phyloP scores from a whole-genome alignment of 1,140 invertebrate species.

The Cataglyphis hispanica region DNA sequence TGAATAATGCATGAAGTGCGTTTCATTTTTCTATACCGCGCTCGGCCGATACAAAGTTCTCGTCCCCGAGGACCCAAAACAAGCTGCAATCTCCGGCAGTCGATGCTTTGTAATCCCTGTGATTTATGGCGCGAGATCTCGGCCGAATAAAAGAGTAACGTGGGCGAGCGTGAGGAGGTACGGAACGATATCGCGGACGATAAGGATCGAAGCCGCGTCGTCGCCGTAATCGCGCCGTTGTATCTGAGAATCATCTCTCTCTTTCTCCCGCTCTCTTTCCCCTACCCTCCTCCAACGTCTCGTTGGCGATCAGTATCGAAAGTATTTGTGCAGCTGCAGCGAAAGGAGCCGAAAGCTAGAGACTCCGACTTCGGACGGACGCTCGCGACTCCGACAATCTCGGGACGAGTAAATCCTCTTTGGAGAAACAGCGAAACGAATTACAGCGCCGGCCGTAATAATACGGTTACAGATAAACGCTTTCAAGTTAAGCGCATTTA shows the following conservation, averaged over 20 bases:
- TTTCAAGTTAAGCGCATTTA: conserved; percentile 74
- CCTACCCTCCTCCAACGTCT: conserved; percentile 18
- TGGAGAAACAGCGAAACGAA: conserved; percentile 72
- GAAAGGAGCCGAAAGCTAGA: neutral
- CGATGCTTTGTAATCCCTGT: conserved; percentile 73
- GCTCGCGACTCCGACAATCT: conserved; percentile 37
- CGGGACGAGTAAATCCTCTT: conserved; percentile 73
- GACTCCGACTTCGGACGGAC: neutral
- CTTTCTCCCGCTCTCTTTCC: too few relatives aligned
- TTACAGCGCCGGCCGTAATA: conserved; percentile 68
- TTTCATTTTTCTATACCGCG: conserved; percentile 73
- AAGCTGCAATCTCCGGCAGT: conserved; percentile 74
- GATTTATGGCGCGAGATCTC: conserved; percentile 75
- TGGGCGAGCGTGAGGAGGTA: neutral
- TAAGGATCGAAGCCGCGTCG: conserved; percentile 71
- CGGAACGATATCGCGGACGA: conserved; percentile 57
- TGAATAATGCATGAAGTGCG: conserved; percentile 78
- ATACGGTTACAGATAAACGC: conserved; percentile 75
- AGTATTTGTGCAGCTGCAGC: conserved; percentile 38
- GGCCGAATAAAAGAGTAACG: conserved; percentile 19
- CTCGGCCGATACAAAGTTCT: conserved; percentile 66
- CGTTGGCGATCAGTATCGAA: conserved; percentile 72
- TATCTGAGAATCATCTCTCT: conserved; percentile 41
- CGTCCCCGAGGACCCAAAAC: conserved; percentile 73
- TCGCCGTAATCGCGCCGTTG: conserved; percentile 39